phyloP scores from a whole-genome alignment of 2,888 invertebrate genomes.

The Ochropleura plecta region DNA sequence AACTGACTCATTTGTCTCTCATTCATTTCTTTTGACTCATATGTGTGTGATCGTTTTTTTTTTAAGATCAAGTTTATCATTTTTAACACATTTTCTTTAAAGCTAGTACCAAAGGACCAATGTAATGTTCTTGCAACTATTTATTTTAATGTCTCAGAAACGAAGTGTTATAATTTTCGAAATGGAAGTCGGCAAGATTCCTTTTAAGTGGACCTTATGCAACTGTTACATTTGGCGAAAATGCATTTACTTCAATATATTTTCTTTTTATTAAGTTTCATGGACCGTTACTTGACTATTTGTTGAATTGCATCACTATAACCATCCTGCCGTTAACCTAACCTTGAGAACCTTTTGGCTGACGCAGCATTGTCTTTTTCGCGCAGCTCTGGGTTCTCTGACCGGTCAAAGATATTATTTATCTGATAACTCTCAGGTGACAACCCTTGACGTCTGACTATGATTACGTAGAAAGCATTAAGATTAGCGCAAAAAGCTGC shows the following conservation, averaged over 20 bases:
- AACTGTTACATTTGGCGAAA: neutral
- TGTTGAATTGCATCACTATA: neutral
- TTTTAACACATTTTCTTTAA: too few relatives aligned
- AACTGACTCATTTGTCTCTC: slow-evolving; percentile 14
- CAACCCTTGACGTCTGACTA: slow-evolving; percentile 31
- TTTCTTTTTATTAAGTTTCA: neutral
- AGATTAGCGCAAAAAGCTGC: slow-evolving; percentile 49
- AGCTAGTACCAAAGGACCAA: slow-evolving; percentile 17
- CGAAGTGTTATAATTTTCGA: neutral
- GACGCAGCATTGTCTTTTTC: neutral
- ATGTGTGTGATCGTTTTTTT: too few relatives aligned
- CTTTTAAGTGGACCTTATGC: neutral
- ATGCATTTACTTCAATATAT: neutral
- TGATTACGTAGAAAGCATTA: slow-evolving; percentile 57
- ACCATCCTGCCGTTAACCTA: neutral
- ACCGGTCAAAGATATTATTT: neutral
- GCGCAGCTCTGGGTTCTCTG: neutral
- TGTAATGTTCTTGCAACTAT: neutral
- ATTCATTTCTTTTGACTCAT: too few relatives aligned
- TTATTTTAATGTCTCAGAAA: neutral
- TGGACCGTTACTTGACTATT: neutral
- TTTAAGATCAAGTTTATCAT: too few relatives aligned
- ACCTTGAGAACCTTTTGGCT: too few relatives aligned
- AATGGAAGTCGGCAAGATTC: neutral
- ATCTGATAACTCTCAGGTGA: neutral